A percentile compares a stretch with the other conserved stretches of the same genome.
These are phyloP conservation scores for Gymnosoma rotundatum DNA, from an alignment of 2,888 invertebrate species.

Conservation along the genomic window DNA sequence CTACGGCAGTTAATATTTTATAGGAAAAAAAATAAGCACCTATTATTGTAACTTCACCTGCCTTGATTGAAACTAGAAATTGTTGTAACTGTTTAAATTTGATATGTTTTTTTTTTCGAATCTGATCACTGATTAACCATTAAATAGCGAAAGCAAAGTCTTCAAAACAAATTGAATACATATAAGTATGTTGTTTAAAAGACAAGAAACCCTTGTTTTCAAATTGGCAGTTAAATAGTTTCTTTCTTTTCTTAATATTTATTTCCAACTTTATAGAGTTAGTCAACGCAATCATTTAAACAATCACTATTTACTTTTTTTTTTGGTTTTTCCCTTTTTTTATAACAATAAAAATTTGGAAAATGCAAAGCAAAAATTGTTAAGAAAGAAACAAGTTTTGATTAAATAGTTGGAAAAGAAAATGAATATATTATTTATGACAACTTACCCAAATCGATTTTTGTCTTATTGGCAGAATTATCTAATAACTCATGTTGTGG, in stretches of 20 bases:
- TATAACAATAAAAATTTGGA: conserved; percentile 49
- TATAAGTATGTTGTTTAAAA: too few relatives aligned
- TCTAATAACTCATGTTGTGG: conserved; percentile 94
- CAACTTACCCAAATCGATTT: conserved; percentile 87
- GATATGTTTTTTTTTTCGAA: too few relatives aligned
- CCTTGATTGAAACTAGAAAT: too few relatives aligned
- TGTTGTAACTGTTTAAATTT: too few relatives aligned
- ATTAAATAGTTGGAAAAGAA: conserved; percentile 23
- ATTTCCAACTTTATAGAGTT: neutral
- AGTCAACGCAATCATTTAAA: neutral
- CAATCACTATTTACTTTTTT: conserved; percentile 47
- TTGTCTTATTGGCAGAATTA: conserved; percentile 91
- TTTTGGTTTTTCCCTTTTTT: conserved; percentile 8
- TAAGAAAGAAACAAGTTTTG: conserved; percentile 53
- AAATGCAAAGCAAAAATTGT: conserved; percentile 68
- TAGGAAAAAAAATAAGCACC: too few relatives aligned
- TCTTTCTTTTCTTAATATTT: neutral
- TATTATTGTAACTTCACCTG: too few relatives aligned
- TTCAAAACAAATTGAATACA: too few relatives aligned
- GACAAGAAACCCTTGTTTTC: too few relatives aligned
- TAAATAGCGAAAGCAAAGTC: too few relatives aligned
- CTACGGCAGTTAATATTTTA: too few relatives aligned
- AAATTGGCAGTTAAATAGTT: neutral
- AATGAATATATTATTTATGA: conserved; percentile 10
- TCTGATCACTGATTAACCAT: too few relatives aligned